Evolutionary conservation across 2,888 invertebrate genomes (phyloP), one percentile per base, ranked within the genome.

Genomic region (Oxyteleia sp.): DNA sequence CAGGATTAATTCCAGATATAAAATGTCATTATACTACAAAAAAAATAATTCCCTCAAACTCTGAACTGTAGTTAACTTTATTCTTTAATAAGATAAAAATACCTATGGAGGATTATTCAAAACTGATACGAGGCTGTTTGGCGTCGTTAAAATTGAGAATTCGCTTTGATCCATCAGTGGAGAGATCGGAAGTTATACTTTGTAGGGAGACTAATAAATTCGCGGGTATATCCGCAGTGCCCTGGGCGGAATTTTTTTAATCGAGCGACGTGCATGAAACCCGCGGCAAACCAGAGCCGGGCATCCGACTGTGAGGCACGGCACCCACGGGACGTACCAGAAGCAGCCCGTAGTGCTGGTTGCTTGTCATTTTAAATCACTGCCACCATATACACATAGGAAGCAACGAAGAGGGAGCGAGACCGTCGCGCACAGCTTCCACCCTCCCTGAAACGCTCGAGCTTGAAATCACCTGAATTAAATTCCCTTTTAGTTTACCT

Each of bases 301-400:
- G 87, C 88, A 88, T 88, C 87, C 88, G 87, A 87, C 87, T 85
- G 90, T 92, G 91, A 92, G 90, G 90, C 91, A 92, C 92, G 87
- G 90, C 91, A 92, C 92, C 92, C 92, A 86, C 90, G 92, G 92
- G 92, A 91, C 89, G 87, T 85, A 87, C 88, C 87, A 81, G 88
- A 87, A 72, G 87, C 81, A 84, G 88, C 87, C 90, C 88, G 88
- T 89, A 89, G 89, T 89, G 80, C 78, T 78, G 82, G 74, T 82
- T 85, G 90, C 90, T 91, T 92, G 92, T 92, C 92, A 92, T 92
- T 92, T 92, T 92, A 92, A 92, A 92, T 92, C 92, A 92, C 91
- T 91, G 91, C 89, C 90, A 87, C 81, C 84, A 82, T 76, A 82
- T 57, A 69, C 49, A 81, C 69, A 74, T 16, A 41, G 29, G 68